Conservation (phyloP, 2,888 invertebrate species). For the Yponomeuta cagnagella region DNA sequence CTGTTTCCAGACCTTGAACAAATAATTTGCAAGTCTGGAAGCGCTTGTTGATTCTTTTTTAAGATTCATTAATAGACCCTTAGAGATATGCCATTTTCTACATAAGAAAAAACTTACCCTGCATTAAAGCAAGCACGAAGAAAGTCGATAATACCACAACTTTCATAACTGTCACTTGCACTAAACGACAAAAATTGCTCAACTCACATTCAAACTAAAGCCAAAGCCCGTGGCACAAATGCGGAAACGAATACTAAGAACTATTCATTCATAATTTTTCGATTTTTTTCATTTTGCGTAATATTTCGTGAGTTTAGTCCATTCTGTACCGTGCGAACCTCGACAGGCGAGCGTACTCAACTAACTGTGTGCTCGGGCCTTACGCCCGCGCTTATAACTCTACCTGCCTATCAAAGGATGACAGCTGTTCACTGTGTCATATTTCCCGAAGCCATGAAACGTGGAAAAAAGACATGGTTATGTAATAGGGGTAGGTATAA, state of each 20-base stretch:
- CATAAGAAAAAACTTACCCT: conserved; percentile 41
- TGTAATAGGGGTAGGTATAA: neutral
- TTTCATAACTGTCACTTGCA: conserved; percentile 29
- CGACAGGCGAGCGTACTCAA: conserved; percentile 22
- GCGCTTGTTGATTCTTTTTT: no score
- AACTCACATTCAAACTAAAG: neutral
- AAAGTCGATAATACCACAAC: conserved; percentile 28
- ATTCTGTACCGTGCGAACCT: neutral
- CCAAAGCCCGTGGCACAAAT: neutral
- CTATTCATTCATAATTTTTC: conserved; percentile 6
- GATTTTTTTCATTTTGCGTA: neutral
- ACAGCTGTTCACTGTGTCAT: conserved; percentile 51
- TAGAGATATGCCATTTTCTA: no score
- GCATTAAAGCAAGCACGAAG: conserved; percentile 45
- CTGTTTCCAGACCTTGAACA: no score
- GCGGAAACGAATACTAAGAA: neutral
- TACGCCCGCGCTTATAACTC: conserved; percentile 58
- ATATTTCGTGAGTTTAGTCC: neutral
- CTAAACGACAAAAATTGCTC: neutral
- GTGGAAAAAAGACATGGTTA: neutral
- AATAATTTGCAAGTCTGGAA: no score
- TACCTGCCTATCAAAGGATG: conserved; percentile 46
- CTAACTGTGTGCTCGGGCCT: conserved; percentile 45
- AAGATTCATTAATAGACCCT: no score
- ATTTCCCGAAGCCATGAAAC: conserved; percentile 38